These are phyloP conservation scores for Coleophora flavipennella DNA, from an alignment of 2,888 invertebrate species.

Conservation along the genomic window DNA sequence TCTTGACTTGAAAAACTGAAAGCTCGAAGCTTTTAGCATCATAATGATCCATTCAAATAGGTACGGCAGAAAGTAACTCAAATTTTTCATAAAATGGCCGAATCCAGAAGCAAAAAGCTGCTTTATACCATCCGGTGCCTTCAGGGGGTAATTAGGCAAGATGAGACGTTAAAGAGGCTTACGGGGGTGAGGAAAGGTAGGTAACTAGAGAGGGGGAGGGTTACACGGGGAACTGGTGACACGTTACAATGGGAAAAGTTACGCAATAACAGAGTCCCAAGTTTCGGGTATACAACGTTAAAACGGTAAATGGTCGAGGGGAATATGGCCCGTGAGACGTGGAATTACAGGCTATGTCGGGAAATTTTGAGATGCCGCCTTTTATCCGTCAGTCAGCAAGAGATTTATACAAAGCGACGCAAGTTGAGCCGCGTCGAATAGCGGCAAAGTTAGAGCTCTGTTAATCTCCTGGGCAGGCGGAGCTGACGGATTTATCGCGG, in stretches of 20 bases:
- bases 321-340: background rate
- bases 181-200: constrained; percentile 5
- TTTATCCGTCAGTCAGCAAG: background rate
- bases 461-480: no score
- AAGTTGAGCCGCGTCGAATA: background rate
- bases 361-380: background rate
- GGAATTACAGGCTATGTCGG: background rate
- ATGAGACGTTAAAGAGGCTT: constrained; percentile 17
- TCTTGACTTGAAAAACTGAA: no score
- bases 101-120: constrained; percentile 11
- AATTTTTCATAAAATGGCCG: constrained; percentile 24
- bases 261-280: constrained; percentile 35
- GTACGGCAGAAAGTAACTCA: constrained; percentile 13
- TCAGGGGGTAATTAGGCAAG: constrained; percentile 34
- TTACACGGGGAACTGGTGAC: constrained; percentile 23
- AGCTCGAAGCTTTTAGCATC: no score
- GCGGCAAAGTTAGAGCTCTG: background rate
- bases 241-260: constrained; percentile 55
- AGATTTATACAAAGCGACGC: background rate
- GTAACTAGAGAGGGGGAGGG: constrained; percentile 2
- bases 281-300: no score
- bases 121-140: constrained; percentile 10
- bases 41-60: no score
- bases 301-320: background rate
- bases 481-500: no score